Conservation (phyloP, 2,113 vertebrate species). For the Elaphurus davidianus region DNA sequence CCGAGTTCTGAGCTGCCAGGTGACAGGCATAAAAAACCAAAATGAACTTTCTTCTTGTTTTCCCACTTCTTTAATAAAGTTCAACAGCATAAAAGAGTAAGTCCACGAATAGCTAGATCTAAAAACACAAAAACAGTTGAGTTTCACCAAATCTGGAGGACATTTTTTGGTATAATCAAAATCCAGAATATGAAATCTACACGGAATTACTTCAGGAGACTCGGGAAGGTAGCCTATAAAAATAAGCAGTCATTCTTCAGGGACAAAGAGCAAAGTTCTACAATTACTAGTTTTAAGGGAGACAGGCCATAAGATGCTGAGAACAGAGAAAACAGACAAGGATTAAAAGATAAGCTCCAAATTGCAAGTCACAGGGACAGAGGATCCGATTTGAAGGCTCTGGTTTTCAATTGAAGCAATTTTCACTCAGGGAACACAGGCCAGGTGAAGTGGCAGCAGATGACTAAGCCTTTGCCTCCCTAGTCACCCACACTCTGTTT, state of each 20-base stretch:
- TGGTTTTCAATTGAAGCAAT: neutral
- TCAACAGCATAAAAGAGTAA: neutral
- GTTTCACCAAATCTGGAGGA: neutral
- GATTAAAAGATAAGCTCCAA: neutral
- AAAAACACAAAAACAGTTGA: neutral
- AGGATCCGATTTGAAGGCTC: neutral
- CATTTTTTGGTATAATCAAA: neutral
- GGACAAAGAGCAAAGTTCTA: neutral
- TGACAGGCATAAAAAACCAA: neutral
- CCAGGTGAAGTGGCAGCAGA: neutral
- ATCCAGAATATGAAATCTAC: neutral
- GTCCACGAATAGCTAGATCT: neutral
- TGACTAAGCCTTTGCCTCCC: neutral
- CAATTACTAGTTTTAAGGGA: neutral
- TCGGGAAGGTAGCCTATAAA: neutral
- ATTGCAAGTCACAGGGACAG: neutral
- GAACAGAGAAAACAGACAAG: neutral
- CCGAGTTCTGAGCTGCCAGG: neutral
- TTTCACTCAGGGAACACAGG: accelerated
- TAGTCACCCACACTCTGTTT: neutral
- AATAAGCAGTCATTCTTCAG: neutral
- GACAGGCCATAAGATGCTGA: neutral
- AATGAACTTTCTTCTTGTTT: neutral
- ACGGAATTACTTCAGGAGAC: neutral
- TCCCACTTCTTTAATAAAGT: neutral